Evolutionary conservation across 2,797 vertebrate species (phyloP).

Genomic region (Halcyon leucocephala): DNA sequence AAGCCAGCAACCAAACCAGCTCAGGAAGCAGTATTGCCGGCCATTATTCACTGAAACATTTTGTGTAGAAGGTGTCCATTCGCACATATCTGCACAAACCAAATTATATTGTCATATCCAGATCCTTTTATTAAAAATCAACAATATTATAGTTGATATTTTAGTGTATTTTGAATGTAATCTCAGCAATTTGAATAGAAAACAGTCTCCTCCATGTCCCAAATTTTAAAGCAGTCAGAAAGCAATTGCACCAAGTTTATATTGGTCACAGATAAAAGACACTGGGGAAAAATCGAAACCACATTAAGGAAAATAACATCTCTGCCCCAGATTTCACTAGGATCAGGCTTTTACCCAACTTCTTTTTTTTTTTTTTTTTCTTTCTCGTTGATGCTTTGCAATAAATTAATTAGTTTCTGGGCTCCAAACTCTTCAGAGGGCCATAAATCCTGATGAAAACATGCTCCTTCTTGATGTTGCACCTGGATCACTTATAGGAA

Average conservation of each 20-base stretch:
- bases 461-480: slow-evolving; percentile 44
- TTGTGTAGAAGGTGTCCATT: background rate
- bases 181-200: background rate
- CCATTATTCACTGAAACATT: background rate
- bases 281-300: background rate
- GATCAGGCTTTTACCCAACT: background rate
- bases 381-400: background rate
- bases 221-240: background rate
- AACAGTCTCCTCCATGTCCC: background rate
- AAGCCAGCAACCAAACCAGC: background rate
- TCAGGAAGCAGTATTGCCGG: background rate
- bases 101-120: background rate
- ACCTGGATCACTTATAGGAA: slow-evolving; percentile 28
- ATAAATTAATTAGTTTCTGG: slow-evolving; percentile 30
- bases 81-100: background rate
- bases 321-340: background rate
- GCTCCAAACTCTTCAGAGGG: background rate
- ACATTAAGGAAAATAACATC: background rate
- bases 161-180: background rate
- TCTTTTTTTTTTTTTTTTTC: background rate
- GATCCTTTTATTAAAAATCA: background rate
- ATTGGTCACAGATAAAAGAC: background rate
- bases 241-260: background rate
- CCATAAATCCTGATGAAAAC: slow-evolving; percentile 48
- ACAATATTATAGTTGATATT: background rate